phyloP scores from a whole-genome alignment of 2,113 vertebrate genomes.

The Brevimyrus niger region DNA sequence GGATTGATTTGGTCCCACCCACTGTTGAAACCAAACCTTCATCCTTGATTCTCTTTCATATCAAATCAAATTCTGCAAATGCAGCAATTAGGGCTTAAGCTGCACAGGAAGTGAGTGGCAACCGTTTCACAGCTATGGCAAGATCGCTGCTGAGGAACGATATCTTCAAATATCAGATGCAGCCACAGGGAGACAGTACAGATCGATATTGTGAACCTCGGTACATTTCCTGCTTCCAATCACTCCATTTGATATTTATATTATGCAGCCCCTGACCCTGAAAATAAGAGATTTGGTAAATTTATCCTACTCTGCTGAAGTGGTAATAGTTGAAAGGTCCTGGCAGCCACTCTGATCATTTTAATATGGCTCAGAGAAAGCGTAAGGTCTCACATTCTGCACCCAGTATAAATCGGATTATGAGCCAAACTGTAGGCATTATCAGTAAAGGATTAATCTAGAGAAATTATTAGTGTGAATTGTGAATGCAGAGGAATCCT shows the following conservation, averaged over 20 bases:
- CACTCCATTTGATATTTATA: not conserved
- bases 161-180: not conserved
- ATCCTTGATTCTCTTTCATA: not conserved
- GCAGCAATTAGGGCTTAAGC: not conserved
- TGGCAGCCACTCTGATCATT: not conserved
- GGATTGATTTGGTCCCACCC: not conserved
- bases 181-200: not conserved
- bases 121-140: not conserved
- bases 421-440: not conserved
- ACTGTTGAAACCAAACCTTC: not conserved
- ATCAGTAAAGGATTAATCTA: not conserved
- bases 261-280: not conserved
- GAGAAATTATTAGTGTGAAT: not conserved
- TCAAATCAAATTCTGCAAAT: not conserved
- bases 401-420: not conserved
- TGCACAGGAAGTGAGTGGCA: not conserved
- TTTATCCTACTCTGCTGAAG: not conserved
- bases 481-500: not conserved
- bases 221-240: not conserved
- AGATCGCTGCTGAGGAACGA: not conserved
- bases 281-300: not conserved
- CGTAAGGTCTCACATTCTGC: not conserved
- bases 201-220: not conserved
- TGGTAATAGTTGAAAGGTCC: not conserved
- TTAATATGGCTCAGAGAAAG: not conserved